phyloP scores from a whole-genome alignment of 2,888 invertebrate genomes.

The Suillia variegata region DNA sequence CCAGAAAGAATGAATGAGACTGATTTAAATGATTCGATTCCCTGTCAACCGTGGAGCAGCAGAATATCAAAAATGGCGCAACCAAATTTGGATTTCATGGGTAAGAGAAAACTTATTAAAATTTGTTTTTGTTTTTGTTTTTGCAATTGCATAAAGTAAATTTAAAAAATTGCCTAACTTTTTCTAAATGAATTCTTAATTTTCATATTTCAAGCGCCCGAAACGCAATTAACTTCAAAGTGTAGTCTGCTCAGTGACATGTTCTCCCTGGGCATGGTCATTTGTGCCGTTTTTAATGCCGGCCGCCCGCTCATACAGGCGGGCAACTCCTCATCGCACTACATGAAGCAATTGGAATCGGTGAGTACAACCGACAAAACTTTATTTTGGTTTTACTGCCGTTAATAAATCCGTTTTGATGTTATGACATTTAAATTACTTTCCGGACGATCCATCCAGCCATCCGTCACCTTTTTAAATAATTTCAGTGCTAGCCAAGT shows the following conservation, averaged over 20 bases:
- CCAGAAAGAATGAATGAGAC: conserved; percentile 73
- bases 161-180: background rate
- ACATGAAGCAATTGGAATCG: conserved; percentile 87
- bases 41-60: conserved; percentile 88
- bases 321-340: conserved; percentile 85
- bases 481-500: too few species aligned
- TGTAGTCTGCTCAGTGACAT: conserved; percentile 92
- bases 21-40: conserved; percentile 74
- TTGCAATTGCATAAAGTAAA: too few species aligned
- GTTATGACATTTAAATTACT: too few species aligned
- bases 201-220: conserved; percentile 84
- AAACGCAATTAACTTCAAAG: conserved; percentile 81
- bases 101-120: conserved; percentile 62
- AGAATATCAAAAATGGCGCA: conserved; percentile 90
- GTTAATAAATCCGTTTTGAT: too few species aligned
- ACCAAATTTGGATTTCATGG: conserved; percentile 90
- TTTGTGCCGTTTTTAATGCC: conserved; percentile 90
- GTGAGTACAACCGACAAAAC: conserved; percentile 74
- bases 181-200: background rate
- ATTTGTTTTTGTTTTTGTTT: background rate
- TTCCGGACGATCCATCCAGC: too few species aligned
- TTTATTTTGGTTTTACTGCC: too few species aligned
- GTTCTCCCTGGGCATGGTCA: conserved; percentile 94
- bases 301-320: conserved; percentile 90
- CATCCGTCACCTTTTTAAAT: too few species aligned